Base-by-base conservation (phyloP, 2,888 invertebrate genomes). In the Lomographa bimaculata region DNA sequence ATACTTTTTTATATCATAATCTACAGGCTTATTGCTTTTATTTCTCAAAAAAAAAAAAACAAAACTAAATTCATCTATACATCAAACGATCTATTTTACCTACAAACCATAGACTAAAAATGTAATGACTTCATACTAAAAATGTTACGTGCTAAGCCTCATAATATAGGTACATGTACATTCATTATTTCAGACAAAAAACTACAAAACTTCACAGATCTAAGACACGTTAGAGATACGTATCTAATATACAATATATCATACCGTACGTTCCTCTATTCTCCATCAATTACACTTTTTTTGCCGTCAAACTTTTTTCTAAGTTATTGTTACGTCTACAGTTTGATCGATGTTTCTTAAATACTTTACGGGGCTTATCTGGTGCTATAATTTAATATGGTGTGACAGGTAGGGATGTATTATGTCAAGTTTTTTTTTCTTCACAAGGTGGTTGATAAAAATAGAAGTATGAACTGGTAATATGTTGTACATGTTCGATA, bases 201-300 rank as follows among this genome's bases (percentile, higher is more conserved):
- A 9, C n/a, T 6, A 30, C 19, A 24, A 19, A 30, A 24, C 11
- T 18, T 1, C 9, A n/a, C 9, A 9, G 24, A 32, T 38, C 30
- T 20, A 29, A 7, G 19, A 16, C 20, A 25, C 12, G 23, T 24
- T 19, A 29, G 7, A 25, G 49, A 51, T 49, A 36, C 26, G 34
- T 44, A 52, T 49, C 53, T 50, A 16, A 29, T 30, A 38, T 10
- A 48, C 47, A 47, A 46, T 47, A 50, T 40, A 47, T 49, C 46
- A 45, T 38, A 30, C 17, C 38, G 9, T 40, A 39, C 39, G 27
- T 28, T 81, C 79, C 81, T 84, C 82, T 17, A 36, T 19, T 82
- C 83, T 74, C 74, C 83, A 86, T 87, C 85, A 86, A 84, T 85
- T 81, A 85, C 64, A 63, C n/a, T 78, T 83, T 83, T 80, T 85